Evolutionary conservation across 2,888 invertebrate genomes (phyloP).

Genomic region (Troides oblongomaculatus): DNA sequence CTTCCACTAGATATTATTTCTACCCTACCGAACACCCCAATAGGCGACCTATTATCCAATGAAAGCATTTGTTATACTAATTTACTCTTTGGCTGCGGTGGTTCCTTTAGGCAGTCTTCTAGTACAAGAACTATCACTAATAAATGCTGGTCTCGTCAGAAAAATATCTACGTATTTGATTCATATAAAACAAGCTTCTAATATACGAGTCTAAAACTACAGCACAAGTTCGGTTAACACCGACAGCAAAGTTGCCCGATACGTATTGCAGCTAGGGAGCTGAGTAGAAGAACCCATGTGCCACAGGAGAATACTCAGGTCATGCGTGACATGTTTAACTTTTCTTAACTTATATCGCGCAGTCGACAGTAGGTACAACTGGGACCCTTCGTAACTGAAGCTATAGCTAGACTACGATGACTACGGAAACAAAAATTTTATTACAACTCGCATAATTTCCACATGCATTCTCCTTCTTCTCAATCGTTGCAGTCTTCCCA

Average conservation of each 20-base stretch:
- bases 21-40: too few species aligned
- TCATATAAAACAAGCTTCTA: neutral
- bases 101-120: too few species aligned
- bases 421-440: neutral
- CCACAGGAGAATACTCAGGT: slow-evolving; percentile 28
- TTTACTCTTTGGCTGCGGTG: too few species aligned
- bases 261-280: slow-evolving; percentile 26
- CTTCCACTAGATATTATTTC: too few species aligned
- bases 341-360: slow-evolving; percentile 28
- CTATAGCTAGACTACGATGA: neutral
- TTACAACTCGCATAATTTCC: neutral
- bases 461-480: too few species aligned
- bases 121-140: too few species aligned
- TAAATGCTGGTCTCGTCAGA: too few species aligned
- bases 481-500: too few species aligned
- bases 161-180: neutral
- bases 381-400: slow-evolving; percentile 10
- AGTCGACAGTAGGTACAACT: slow-evolving; percentile 20
- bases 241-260: slow-evolving; percentile 22
- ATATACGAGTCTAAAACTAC: slow-evolving; percentile 3
- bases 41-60: too few species aligned
- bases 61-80: too few species aligned
- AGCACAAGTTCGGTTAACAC: slow-evolving; percentile 18
- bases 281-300: slow-evolving; percentile 26
- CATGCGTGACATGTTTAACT: slow-evolving; percentile 30